Evolutionary conservation across 2,113 vertebrate species (phyloP).

Genomic region (Paracanthobrama guichenoti): DNA sequence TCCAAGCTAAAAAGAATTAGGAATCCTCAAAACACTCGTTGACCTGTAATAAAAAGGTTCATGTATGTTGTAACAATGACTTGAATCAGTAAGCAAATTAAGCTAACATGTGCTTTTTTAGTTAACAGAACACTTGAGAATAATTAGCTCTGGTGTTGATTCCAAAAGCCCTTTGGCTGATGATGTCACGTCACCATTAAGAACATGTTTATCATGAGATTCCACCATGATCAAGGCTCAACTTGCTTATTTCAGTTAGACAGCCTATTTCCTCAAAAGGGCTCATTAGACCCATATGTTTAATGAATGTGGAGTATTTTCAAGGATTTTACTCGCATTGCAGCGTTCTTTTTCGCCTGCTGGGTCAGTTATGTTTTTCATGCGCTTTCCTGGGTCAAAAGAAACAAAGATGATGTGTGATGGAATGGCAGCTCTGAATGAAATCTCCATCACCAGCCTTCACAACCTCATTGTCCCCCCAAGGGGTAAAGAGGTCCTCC

Average conservation of each 20-base stretch:
- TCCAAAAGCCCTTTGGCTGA: slow-evolving; percentile 15
- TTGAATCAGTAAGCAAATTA: slow-evolving; percentile 16
- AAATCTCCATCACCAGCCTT: slow-evolving; percentile 40
- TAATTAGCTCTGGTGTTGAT: slow-evolving; percentile 1
- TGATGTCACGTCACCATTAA: slow-evolving; percentile 19
- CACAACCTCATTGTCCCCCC: slow-evolving; percentile 29
- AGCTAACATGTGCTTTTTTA: slow-evolving; percentile 16
- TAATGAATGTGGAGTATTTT: slow-evolving; percentile 29
- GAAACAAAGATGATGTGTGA: slow-evolving; percentile 23
- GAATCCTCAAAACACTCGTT: slow-evolving; percentile 3
- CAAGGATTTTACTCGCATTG: slow-evolving; percentile 46
- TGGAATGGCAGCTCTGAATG: slow-evolving; percentile 40
- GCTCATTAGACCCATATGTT: slow-evolving; percentile 64
- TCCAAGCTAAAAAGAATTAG: not conserved
- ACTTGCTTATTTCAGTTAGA: slow-evolving; percentile 59
- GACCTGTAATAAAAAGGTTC: slow-evolving; percentile 1
- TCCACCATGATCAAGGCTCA: slow-evolving; percentile 44
- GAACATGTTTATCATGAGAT: slow-evolving; percentile 56
- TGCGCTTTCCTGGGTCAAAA: slow-evolving; percentile 45
- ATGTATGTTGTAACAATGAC: slow-evolving; percentile 23
- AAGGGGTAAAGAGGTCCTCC: slow-evolving; percentile 40
- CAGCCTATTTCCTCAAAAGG: slow-evolving; percentile 41
- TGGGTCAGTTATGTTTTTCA: slow-evolving; percentile 38
- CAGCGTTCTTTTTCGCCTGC: not conserved
- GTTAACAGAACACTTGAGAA: slow-evolving; percentile 20